Evolutionary conservation across 2,113 vertebrate species (phyloP), one percentile per base, ranked within the genome.

Genomic region (Alethe castanea): DNA sequence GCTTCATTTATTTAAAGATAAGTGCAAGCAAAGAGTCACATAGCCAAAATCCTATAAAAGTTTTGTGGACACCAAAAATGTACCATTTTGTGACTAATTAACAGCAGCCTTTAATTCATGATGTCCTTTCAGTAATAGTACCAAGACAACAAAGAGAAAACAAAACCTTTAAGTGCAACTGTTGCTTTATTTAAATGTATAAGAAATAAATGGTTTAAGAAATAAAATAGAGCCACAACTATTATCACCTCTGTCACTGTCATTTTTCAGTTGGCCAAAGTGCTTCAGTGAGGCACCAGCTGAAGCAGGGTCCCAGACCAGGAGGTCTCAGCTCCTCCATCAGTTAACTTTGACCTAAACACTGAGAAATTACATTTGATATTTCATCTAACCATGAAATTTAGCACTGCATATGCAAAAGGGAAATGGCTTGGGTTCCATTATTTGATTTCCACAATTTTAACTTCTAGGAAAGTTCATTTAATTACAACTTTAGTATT

Each of bases 181-280:
- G 42, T 29, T 33, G 5, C 22, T 76, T 95, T 87, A 48, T 87
- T 81, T n/a, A n/a, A 79, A 48, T 13, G 22, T 16, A 7, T 33
- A 35, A 77, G 48, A 31, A 52, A 64, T 19, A 6, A 33, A 64
- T 42, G 8, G 12, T 23, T 11, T n/a, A 31, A 69, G 36, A 50
- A 67, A 69, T 67, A 26, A 44, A 67, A 36, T 3, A 5, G 3
- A 33, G 13, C 8, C 79, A 38, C 0, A 0, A 5, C 18, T 9
- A 0, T 2, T 16, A 14, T 10, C 60, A 28, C 67, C 24, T 59
- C 15, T 62, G 8, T 45, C 5, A 3, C 26, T 29, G 5, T 23
- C 4, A 1, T 7, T 1, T 36, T 48, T 19, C 45, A 48, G 0
- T 2, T 42, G 45, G 31, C 14, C 80, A 10, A 14, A 28, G 19